Evolutionary conservation across 2,888 invertebrate genomes (phyloP).

Genomic region (Caenorhabditis wallacei): DNA sequence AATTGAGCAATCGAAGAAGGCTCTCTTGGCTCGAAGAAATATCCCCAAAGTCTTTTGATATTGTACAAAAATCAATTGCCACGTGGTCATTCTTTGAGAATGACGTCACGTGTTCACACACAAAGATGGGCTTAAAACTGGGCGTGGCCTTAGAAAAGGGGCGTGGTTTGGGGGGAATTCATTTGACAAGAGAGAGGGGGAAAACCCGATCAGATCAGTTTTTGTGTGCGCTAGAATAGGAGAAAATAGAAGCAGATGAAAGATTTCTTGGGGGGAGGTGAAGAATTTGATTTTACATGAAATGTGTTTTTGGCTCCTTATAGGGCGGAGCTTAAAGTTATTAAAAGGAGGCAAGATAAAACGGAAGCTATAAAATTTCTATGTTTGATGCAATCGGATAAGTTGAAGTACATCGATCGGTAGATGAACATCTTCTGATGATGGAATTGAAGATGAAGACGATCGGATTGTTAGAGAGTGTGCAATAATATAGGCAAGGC

Average conservation of each 20-base stretch:
- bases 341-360: neutral
- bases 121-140: neutral
- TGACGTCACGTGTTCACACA: neutral
- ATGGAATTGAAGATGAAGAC: slow-evolving; percentile 10
- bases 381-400: slow-evolving; percentile 51
- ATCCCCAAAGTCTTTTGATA: neutral
- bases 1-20: too few relatives aligned
- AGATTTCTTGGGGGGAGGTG: too few relatives aligned
- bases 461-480: slow-evolving; percentile 45
- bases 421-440: slow-evolving; percentile 55
- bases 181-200: too few relatives aligned
- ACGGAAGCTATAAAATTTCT: neutral
- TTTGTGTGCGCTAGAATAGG: too few relatives aligned
- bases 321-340: too few relatives aligned
- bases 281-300: too few relatives aligned
- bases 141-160: neutral
- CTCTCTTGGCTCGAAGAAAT: too few relatives aligned
- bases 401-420: slow-evolving; percentile 53
- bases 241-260: too few relatives aligned
- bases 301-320: too few relatives aligned
- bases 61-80: neutral
- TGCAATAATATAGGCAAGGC: slow-evolving; percentile 55
- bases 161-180: neutral
- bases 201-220: too few relatives aligned
- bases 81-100: too few relatives aligned